Percentiles rank a stretch among this genome's conserved stretches.
Evolutionary conservation across 2,888 invertebrate species (phyloP).

Genomic region (Ametastegia equiseti): DNA sequence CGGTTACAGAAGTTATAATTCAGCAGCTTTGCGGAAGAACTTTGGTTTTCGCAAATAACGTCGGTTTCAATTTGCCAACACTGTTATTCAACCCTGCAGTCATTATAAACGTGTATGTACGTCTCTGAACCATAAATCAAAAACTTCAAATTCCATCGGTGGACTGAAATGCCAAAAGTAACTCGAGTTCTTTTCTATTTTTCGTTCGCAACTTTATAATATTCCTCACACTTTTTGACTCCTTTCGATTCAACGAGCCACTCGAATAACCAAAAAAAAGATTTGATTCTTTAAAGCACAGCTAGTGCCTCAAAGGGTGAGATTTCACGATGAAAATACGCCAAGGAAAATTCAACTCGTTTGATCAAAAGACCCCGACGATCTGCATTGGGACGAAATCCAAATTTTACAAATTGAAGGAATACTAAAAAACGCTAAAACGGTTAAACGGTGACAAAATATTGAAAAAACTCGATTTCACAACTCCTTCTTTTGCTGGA

Average conservation of each 20-base stretch:
- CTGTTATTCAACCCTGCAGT: neutral
- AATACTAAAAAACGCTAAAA: too few species aligned
- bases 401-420: too few species aligned
- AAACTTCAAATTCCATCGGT: conserved; percentile 13
- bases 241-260: neutral
- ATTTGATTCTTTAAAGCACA: too few species aligned
- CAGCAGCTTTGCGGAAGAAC: conserved; percentile 13
- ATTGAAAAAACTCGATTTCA: too few species aligned
- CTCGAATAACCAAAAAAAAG: too few species aligned
- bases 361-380: too few species aligned
- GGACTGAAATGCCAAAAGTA: neutral
- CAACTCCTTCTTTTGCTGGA: too few species aligned
- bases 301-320: neutral
- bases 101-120: neutral
- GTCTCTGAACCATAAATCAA: neutral
- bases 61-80: conserved; percentile 3
- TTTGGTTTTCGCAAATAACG: conserved; percentile 5
- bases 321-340: neutral
- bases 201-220: neutral
- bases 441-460: too few species aligned
- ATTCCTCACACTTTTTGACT: neutral
- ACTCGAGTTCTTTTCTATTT: neutral
- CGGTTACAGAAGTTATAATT: conserved; percentile 25
- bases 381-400: too few species aligned
- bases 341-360: neutral